Base-by-base conservation (phyloP, 2,888 invertebrate genomes). In the Drepanosiphum platanoidis region DNA sequence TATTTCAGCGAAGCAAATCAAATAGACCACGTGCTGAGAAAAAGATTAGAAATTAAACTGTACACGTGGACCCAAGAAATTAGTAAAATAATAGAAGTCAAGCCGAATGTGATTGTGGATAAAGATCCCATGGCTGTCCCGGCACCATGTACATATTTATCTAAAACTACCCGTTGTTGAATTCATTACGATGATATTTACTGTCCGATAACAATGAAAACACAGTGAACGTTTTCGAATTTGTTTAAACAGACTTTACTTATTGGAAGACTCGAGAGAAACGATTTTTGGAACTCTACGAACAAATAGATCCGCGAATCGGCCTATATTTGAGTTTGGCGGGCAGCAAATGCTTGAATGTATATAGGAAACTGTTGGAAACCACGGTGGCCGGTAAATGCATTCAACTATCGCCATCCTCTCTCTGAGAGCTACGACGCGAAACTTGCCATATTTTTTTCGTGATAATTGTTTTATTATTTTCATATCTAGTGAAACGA, bases 191-290 rank as follows among this genome's bases (percentile, higher is more conserved):
- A n/a, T n/a, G n/a, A n/a, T n/a, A n/a, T n/a, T n/a, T n/a, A n/a
- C n/a, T n/a, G n/a, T n/a, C n/a, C n/a, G n/a, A n/a, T n/a, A n/a
- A n/a, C n/a, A n/a, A n/a, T n/a, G n/a, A n/a, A n/a, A n/a, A n/a
- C n/a, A n/a, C n/a, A n/a, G n/a, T n/a, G 46, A 46, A 15, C 5
- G 4, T 18, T 11, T 52, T 52, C 15, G 22, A 52, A 52, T 52
- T 4, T 52, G 4, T 13, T 0, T 22, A 5, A 11, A 32, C 22
- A 84, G 84, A 39, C 15, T 18, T 84, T 8, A 34, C 8, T 39
- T 84, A 66, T 27, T 84, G 84, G 84, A 58, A 68, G 52, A 75
- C n/a, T 36, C 66, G 75, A 30, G 75, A 77, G 68, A 52, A 74
- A 36, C 58, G 68, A 18, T 30, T 84, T 27, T 4, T 66, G 3